Conservation (phyloP, 2,113 vertebrate genomes). For the Riparia riparia region DNA sequence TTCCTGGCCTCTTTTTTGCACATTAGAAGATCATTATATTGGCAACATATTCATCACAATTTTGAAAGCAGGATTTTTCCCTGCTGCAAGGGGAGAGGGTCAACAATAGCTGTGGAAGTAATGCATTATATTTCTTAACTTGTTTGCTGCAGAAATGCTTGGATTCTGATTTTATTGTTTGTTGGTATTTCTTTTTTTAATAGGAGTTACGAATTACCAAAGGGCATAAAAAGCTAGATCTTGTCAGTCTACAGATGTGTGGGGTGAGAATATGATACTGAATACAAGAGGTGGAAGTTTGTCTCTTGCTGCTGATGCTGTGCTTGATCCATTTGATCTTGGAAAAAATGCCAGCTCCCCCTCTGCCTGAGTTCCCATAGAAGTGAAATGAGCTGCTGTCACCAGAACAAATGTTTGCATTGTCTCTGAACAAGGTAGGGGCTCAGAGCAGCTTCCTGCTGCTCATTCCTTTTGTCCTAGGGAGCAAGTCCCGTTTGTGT, state of each 20-base stretch:
- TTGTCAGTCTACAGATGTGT: background rate
- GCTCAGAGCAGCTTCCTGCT: background rate
- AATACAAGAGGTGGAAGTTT: background rate
- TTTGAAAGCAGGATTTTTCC: conserved; percentile 35
- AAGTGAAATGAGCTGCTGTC: background rate
- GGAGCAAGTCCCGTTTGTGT: background rate
- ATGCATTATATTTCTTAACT: background rate
- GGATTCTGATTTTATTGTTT: background rate
- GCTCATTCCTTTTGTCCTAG: background rate
- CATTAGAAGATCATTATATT: conserved; percentile 39
- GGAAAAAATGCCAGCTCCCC: background rate
- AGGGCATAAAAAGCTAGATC: background rate
- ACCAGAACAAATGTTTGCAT: background rate
- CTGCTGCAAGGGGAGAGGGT: background rate
- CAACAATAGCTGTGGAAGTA: background rate
- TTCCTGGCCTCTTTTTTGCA: conserved; percentile 44
- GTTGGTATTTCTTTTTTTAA: background rate
- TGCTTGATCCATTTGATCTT: background rate
- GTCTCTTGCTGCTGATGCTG: background rate
- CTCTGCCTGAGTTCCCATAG: background rate
- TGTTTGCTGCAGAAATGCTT: background rate
- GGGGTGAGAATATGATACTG: background rate
- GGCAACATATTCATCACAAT: background rate
- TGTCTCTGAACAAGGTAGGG: background rate
- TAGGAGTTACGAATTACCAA: background rate